These are phyloP conservation scores for Mesorhabditis sp. DNA, from an alignment of 2,888 invertebrate genomes.

Conservation along the genomic window DNA sequence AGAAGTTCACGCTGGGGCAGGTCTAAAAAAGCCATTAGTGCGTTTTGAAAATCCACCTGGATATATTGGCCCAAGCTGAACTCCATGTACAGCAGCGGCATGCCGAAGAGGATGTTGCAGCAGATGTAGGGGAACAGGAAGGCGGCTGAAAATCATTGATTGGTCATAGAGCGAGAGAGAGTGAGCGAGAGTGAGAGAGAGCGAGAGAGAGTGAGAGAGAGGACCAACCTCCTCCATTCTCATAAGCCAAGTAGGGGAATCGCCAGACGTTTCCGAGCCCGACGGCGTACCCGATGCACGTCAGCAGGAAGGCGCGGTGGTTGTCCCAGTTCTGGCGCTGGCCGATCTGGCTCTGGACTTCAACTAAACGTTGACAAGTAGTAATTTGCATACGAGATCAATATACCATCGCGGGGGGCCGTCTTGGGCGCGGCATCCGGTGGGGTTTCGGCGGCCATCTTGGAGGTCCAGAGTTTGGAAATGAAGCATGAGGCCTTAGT, in stretches of 20 bases:
- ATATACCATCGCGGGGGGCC: no score
- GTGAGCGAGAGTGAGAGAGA: no score
- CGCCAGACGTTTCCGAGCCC: slow-evolving; percentile 51
- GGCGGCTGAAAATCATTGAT: slow-evolving; percentile 46
- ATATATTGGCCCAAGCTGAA: slow-evolving; percentile 55
- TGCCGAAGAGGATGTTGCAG: slow-evolving; percentile 57
- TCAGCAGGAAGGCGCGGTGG: slow-evolving; percentile 45
- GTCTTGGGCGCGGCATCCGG: no score
- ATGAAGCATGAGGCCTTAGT: no score
- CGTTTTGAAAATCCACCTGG: neutral
- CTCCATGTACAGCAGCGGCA: slow-evolving; percentile 58
- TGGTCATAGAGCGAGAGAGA: neutral
- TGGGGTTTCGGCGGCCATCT: no score
- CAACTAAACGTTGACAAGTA: no score
- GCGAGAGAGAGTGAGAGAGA: neutral
- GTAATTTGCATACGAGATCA: no score
- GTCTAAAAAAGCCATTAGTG: neutral
- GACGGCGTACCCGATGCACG: slow-evolving; percentile 47
- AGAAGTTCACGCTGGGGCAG: neutral
- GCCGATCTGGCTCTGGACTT: no score
- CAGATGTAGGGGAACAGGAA: slow-evolving; percentile 59
- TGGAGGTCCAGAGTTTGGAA: no score
- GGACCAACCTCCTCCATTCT: slow-evolving; percentile 38
- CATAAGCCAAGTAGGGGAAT: slow-evolving; percentile 32
- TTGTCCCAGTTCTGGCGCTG: slow-evolving; percentile 21